phyloP scores from a whole-genome alignment of 2,113 vertebrate species.

The Sapayoa aenigma region DNA sequence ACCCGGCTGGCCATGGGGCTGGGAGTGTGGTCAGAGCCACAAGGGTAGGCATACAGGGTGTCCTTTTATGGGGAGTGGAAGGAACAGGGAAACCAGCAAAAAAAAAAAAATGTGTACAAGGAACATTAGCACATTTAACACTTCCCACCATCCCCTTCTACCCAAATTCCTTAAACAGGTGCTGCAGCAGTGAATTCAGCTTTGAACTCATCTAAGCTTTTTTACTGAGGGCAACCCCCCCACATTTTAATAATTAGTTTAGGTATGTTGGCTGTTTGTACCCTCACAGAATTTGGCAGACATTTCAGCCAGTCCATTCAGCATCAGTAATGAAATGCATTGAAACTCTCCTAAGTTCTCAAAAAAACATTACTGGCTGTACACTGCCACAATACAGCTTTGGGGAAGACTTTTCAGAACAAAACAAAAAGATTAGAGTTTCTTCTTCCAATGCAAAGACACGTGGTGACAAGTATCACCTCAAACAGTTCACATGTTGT shows the following conservation, averaged over 20 bases:
- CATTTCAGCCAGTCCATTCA: neutral
- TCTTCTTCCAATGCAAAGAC: neutral
- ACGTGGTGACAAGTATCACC: neutral
- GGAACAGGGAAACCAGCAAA: neutral
- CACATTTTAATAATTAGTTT: neutral
- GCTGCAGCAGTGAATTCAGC: neutral
- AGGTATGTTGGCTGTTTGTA: neutral
- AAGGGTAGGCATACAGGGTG: slow-evolving; percentile 92
- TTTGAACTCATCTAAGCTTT: neutral
- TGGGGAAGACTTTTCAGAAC: neutral
- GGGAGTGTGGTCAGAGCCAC: slow-evolving; percentile 96
- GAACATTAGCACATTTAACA: neutral
- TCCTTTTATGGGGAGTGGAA: slow-evolving; percentile 72
- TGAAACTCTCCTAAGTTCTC: neutral
- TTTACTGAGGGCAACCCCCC: neutral
- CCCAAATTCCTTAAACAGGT: neutral
- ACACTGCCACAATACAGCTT: neutral
- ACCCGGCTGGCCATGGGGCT: slow-evolving; percentile 93
- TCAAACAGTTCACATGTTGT: neutral
- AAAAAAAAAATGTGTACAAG: neutral
- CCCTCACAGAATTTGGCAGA: neutral
- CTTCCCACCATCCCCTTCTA: neutral
- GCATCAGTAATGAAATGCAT: neutral
- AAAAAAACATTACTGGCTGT: neutral
- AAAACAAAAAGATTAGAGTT: neutral